Evolutionary conservation across 2,888 invertebrate genomes (phyloP).

Genomic region (Xanthostigma xanthostigma): DNA sequence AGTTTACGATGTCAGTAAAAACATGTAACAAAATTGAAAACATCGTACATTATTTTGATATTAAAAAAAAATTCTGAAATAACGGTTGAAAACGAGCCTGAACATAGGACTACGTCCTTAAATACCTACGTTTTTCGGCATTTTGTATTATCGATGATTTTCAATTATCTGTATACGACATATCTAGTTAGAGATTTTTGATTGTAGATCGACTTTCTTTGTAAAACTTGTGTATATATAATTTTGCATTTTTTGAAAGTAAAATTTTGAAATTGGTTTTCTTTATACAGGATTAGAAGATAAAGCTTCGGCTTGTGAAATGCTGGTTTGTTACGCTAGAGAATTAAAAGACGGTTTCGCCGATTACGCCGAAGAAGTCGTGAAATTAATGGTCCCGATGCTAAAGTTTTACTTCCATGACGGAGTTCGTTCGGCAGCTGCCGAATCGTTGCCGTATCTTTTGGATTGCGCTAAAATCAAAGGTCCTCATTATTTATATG

Average conservation of each 20-base stretch:
- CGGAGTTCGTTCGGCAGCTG: constrained; percentile 82
- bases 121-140: too few species aligned
- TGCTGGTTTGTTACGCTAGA: constrained; percentile 89
- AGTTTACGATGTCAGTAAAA: too few species aligned
- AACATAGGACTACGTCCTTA: too few species aligned
- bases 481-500: constrained; percentile 45
- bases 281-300: constrained; percentile 62
- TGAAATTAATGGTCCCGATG: constrained; percentile 74
- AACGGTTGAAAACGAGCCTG: too few species aligned
- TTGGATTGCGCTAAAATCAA: constrained; percentile 76
- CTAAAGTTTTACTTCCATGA: constrained; percentile 90
- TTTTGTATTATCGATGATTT: too few species aligned
- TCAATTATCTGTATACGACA: too few species aligned
- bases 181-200: too few species aligned
- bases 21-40: too few species aligned
- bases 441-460: constrained; percentile 77
- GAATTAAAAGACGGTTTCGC: constrained; percentile 79
- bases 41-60: too few species aligned
- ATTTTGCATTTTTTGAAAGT: constrained; percentile 1
- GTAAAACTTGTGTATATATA: neutral
- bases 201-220: neutral
- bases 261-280: constrained; percentile 2
- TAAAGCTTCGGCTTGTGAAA: constrained; percentile 91
- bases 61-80: too few species aligned
- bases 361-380: constrained; percentile 58